These are phyloP conservation scores for Notodonta dromedarius DNA, from an alignment of 2,888 invertebrate genomes.

Conservation along the genomic window DNA sequence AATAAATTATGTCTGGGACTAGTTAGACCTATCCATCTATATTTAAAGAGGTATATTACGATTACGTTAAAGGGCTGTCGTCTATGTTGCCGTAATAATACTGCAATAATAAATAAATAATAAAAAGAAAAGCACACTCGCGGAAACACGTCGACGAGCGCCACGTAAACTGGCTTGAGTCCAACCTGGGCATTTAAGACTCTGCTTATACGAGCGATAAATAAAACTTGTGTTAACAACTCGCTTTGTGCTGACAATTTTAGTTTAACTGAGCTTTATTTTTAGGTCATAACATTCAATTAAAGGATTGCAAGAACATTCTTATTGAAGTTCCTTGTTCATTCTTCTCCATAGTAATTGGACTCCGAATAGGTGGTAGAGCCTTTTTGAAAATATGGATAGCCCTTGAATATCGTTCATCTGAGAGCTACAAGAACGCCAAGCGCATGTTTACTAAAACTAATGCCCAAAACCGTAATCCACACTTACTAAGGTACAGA, in stretches of 20 bases:
- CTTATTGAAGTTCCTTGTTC: too few relatives aligned
- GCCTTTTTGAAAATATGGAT: too few relatives aligned
- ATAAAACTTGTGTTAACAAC: background rate
- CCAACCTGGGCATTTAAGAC: constrained; percentile 2
- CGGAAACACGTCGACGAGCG: background rate
- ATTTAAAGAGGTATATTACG: too few relatives aligned
- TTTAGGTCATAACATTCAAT: background rate
- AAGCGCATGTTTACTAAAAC: background rate
- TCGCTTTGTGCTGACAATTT: background rate
- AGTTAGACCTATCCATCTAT: too few relatives aligned
- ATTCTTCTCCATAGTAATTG: too few relatives aligned
- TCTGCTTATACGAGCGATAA: background rate
- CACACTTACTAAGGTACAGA: background rate
- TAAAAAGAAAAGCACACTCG: background rate
- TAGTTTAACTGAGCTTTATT: background rate
- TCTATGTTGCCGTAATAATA: too few relatives aligned
- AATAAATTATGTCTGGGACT: too few relatives aligned
- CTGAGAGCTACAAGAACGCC: background rate
- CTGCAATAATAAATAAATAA: background rate
- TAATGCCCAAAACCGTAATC: background rate
- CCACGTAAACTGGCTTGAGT: background rate
- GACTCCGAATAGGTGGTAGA: too few relatives aligned
- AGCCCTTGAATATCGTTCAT: too few relatives aligned
- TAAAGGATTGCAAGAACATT: too few relatives aligned
- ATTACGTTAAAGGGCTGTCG: too few relatives aligned